Evolutionary conservation across 2,113 vertebrate genomes (phyloP).

Genomic region (Melanocharis versteri): DNA sequence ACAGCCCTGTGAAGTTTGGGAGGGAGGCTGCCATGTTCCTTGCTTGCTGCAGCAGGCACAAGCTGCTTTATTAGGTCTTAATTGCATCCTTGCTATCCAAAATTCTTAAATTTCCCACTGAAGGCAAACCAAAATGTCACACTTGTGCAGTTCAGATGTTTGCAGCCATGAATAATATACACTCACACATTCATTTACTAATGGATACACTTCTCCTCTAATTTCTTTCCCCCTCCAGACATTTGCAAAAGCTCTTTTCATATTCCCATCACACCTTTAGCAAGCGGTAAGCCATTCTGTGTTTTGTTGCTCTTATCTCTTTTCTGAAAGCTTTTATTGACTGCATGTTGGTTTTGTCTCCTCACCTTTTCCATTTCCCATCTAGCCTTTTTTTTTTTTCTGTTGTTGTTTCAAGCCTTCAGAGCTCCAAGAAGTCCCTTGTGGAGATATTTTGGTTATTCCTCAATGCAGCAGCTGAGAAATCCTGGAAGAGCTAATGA

Average conservation of each 20-base stretch:
- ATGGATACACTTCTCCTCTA: constrained; percentile 36
- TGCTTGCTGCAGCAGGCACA: not conserved
- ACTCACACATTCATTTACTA: constrained; percentile 30
- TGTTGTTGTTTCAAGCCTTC: not conserved
- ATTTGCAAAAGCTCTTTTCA: constrained; percentile 45
- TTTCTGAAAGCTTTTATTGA: constrained; percentile 47
- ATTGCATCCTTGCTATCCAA: not conserved
- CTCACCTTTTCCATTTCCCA: constrained; percentile 41
- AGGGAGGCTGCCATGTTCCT: not conserved
- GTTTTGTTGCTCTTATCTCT: constrained; percentile 33
- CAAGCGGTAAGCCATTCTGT: not conserved
- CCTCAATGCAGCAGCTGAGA: not conserved
- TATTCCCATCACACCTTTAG: constrained; percentile 50
- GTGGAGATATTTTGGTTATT: constrained; percentile 5
- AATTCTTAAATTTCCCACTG: constrained; percentile 14
- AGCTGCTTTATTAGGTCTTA: constrained; percentile 22
- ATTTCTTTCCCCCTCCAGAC: constrained; percentile 26
- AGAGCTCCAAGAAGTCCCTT: not conserved
- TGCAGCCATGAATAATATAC: constrained; percentile 39
- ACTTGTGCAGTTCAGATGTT: not conserved
- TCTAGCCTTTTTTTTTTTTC: not conserved
- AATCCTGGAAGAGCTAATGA: not conserved
- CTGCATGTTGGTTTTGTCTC: constrained; percentile 31
- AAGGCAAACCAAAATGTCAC: not conserved
- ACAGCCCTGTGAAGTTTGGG: not conserved